Evolutionary conservation across 1,140 invertebrate genomes (phyloP).

Genomic region (Drosophila trapezifrons): DNA sequence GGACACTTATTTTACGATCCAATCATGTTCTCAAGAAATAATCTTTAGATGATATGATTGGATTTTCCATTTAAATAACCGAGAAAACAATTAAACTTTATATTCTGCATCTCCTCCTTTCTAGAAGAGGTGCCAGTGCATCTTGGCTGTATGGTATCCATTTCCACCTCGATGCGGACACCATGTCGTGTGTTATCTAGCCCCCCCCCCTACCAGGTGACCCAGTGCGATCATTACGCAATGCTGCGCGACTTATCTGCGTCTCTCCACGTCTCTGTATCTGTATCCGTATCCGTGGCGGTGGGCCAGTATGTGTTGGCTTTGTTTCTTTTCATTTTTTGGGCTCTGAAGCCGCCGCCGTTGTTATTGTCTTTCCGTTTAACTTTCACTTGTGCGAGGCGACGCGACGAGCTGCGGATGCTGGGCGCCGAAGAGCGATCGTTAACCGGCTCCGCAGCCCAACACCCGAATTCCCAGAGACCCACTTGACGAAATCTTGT

Average conservation of each 20-base stretch:
- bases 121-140: too few relatives aligned
- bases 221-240: slow-evolving; percentile 48
- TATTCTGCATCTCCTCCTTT: too few relatives aligned
- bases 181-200: not conserved
- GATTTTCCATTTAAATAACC: too few relatives aligned
- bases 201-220: slow-evolving; percentile 1
- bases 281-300: slow-evolving; percentile 53
- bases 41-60: too few relatives aligned
- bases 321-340: slow-evolving; percentile 48
- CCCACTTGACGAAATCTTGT: slow-evolving; percentile 77
- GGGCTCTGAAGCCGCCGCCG: slow-evolving; percentile 31
- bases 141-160: not conserved
- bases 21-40: too few relatives aligned
- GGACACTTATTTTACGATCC: too few relatives aligned
- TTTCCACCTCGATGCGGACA: not conserved
- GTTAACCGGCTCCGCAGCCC: slow-evolving; percentile 60
- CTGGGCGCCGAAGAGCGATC: slow-evolving; percentile 44
- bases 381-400: slow-evolving; percentile 71
- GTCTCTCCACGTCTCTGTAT: slow-evolving; percentile 7
- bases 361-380: slow-evolving; percentile 47
- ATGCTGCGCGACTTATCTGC: slow-evolving; percentile 17
- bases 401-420: slow-evolving; percentile 23
- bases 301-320: slow-evolving; percentile 17
- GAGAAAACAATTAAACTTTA: too few relatives aligned
- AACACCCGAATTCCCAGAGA: slow-evolving; percentile 58